Percentiles rank a stretch among this genome's conserved stretches.
Evolutionary conservation across 1,140 invertebrate genomes (phyloP).

Genomic region (Euwallacea fornicatus): DNA sequence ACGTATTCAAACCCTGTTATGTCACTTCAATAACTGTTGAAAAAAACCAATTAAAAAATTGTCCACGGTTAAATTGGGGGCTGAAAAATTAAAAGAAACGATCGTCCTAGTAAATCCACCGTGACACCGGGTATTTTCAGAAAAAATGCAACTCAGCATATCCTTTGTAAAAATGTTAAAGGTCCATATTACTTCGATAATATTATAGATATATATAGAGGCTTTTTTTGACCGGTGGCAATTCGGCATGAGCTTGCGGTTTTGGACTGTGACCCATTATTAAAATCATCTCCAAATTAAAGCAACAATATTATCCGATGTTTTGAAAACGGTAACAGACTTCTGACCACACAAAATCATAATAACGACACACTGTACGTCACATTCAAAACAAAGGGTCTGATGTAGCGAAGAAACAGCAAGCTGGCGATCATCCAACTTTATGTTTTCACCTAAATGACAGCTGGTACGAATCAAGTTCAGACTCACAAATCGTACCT

Average conservation of each 20-base stretch:
- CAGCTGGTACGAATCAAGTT: constrained; percentile 32
- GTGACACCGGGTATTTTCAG: constrained; percentile 19
- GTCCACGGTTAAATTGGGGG: constrained; percentile 24
- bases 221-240: constrained; percentile 7
- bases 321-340: not conserved
- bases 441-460: constrained; percentile 34
- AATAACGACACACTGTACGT: not conserved
- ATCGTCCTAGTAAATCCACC: constrained; percentile 22
- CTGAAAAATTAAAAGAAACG: constrained; percentile 20
- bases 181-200: not conserved
- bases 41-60: constrained; percentile 20
- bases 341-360: not conserved
- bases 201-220: not conserved
- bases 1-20: no score
- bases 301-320: not conserved
- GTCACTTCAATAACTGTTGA: no score
- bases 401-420: not conserved
- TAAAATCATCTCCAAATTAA: no score
- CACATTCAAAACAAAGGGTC: constrained; percentile 17
- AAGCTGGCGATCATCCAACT: constrained; percentile 10
- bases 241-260: constrained; percentile 1
- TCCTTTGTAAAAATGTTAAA: constrained; percentile 10
- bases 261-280: not conserved
- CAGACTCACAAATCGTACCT: constrained; percentile 34
- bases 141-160: constrained; percentile 28